A percentile compares a stretch with the other conserved stretches of the same genome.
These are phyloP conservation scores for Tipula helvola DNA, from an alignment of 2,888 invertebrate genomes.

Conservation along the genomic window DNA sequence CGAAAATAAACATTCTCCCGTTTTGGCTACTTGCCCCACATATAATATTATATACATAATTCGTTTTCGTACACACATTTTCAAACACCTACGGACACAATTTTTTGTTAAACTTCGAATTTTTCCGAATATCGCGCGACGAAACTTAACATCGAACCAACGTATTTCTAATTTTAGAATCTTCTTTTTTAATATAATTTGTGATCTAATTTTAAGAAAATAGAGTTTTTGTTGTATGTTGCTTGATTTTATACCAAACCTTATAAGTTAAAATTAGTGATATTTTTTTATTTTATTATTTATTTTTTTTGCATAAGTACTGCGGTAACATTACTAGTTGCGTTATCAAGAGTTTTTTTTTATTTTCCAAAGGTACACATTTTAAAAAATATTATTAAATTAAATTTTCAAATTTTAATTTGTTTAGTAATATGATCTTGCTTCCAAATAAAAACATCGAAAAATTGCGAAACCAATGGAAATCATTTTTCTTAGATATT, in stretches of 20 bases:
- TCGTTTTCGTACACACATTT: background rate
- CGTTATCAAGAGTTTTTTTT: background rate
- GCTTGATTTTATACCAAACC: background rate
- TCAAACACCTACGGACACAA: background rate
- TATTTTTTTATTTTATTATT: background rate
- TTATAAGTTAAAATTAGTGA: background rate
- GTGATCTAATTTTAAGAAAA: conserved; percentile 4
- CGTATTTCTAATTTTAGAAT: background rate
- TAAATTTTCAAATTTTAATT: background rate
- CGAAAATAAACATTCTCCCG: conserved; percentile 7
- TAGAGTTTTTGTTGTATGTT: background rate
- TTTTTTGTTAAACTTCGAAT: background rate
- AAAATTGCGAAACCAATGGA: background rate
- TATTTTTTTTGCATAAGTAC: background rate
- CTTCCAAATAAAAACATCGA: background rate
- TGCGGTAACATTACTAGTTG: background rate
- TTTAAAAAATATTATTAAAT: background rate
- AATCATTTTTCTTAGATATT: background rate
- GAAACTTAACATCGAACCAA: background rate
- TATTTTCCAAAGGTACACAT: background rate
- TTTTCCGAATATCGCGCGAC: background rate
- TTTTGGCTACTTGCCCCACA: conserved; percentile 12
- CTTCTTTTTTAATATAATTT: background rate
- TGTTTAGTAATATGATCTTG: background rate
- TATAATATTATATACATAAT: background rate